These are phyloP conservation scores for Elgaria multicarinata DNA, from an alignment of 2,113 vertebrate species.

Conservation along the genomic window DNA sequence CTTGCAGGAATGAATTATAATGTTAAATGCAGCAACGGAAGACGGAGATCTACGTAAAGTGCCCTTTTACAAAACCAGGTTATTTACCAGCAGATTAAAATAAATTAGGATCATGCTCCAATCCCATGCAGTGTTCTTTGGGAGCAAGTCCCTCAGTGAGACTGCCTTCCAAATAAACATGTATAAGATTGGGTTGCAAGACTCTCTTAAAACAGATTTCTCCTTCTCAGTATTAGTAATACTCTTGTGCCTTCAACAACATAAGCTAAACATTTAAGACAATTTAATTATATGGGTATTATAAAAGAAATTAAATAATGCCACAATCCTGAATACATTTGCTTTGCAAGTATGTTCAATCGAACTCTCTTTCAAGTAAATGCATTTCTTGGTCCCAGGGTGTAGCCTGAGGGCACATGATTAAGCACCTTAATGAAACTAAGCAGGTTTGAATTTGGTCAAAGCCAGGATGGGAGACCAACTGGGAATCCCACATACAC, in stretches of 20 bases:
- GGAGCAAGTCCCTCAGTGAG: slow-evolving; percentile 18
- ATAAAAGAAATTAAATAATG: not conserved
- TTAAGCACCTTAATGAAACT: not conserved
- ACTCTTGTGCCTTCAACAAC: not conserved
- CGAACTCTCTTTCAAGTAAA: not conserved
- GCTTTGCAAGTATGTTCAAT: not conserved
- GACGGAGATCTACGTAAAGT: not conserved
- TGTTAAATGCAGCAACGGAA: slow-evolving; percentile 35
- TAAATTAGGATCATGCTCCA: not conserved
- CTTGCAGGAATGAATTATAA: slow-evolving; percentile 31
- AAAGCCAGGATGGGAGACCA: not conserved
- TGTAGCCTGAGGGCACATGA: not conserved
- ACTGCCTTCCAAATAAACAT: slow-evolving; percentile 33
- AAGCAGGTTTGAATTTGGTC: not conserved
- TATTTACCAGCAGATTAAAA: slow-evolving; percentile 30
- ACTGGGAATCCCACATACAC: not conserved
- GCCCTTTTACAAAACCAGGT: not conserved
- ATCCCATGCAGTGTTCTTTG: slow-evolving; percentile 44
- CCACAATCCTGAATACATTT: not conserved
- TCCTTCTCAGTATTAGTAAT: not conserved
- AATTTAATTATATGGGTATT: not conserved
- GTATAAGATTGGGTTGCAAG: not conserved
- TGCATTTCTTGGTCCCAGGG: not conserved
- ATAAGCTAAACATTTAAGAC: not conserved
- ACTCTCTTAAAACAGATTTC: not conserved